Evolutionary conservation across 2,797 vertebrate genomes (phyloP).

Genomic region (Parambassis ranga): DNA sequence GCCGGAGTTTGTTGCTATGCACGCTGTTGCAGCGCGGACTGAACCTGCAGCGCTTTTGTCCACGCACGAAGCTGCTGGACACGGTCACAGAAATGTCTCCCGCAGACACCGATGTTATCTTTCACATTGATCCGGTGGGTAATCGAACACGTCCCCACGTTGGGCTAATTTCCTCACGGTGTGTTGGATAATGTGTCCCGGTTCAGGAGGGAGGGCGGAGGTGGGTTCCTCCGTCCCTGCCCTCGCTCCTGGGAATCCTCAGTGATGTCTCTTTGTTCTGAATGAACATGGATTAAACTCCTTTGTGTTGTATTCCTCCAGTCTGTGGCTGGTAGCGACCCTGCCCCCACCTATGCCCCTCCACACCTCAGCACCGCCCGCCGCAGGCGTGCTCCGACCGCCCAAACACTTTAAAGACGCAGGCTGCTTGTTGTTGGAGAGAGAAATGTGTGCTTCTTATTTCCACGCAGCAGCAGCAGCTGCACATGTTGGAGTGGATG

Average conservation of each 20-base stretch:
- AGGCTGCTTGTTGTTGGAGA: background rate
- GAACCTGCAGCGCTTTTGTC: constrained; percentile 60
- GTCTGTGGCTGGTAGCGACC: constrained; percentile 36
- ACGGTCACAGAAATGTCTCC: background rate
- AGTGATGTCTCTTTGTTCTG: constrained; percentile 54
- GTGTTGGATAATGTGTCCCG: constrained; percentile 10
- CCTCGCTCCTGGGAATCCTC: constrained; percentile 19
- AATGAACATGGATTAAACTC: constrained; percentile 59
- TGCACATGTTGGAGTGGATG: constrained; percentile 53
- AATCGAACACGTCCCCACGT: constrained; percentile 10
- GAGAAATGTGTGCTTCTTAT: background rate
- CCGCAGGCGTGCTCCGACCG: constrained; percentile 23
- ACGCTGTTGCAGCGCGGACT: constrained; percentile 49
- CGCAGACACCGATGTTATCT: no score
- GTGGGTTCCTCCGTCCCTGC: constrained; percentile 7
- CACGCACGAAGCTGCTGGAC: background rate
- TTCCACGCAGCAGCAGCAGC: constrained; percentile 8
- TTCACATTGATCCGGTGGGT: no score
- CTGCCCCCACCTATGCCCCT: constrained; percentile 43
- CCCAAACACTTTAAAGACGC: background rate
- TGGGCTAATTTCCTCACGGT: background rate
- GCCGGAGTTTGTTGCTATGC: constrained; percentile 61
- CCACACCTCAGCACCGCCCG: background rate
- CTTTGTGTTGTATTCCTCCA: constrained; percentile 67
- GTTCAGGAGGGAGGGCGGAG: background rate